Evolutionary conservation across 2,888 invertebrate genomes (phyloP), one percentile per base, ranked within the genome.

Genomic region (Invenusta paracnida): DNA sequence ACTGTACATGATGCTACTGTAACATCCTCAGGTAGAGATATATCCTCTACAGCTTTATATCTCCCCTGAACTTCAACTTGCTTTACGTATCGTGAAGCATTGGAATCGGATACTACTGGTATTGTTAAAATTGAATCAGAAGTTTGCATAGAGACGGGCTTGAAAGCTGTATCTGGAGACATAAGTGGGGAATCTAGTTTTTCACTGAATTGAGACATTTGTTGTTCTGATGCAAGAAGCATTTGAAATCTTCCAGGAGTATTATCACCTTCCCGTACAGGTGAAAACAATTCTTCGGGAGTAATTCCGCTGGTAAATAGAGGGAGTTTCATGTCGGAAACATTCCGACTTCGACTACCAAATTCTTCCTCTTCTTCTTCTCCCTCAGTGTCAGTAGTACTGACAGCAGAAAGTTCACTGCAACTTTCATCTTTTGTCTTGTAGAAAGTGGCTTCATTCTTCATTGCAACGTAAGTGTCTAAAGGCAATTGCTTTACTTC

Each of bases 331-430:
- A 73, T 73, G 25, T 5, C 73, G 2, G 73, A 5, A 2, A 13
- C 27, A 73, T 5, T 13, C 23, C 73, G 11, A 73, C 23, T 73
- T 73, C 73, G 17, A 23, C 23, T 5, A 73, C 2, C 25, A 73
- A 73, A 13, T 73, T 73, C 73, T n/a, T 73, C 73, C 2, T 73
- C 73, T 25, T 73, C 73, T 73, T 73, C 73, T 13, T 73, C 73
- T n/a, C 73, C 73, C 23, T 73, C 73, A n/a, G 73, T 73, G 23
- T 73, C 73, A n/a, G 73, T 73, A 2, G 73, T 73, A 25, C 73
- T 73, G 23, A 23, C 25, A n/a, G 25, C 73, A n/a, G 73, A 73
- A 13, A 73, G 73, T 73, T 73, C 73, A 23, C 73, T 73, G 25
- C 25, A 13, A 73, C 73, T 73, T 73, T 73, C 73, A 25, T 73